Conservation (phyloP, 2,797 vertebrate genomes). For the Phrynocephalus forsythii region DNA sequence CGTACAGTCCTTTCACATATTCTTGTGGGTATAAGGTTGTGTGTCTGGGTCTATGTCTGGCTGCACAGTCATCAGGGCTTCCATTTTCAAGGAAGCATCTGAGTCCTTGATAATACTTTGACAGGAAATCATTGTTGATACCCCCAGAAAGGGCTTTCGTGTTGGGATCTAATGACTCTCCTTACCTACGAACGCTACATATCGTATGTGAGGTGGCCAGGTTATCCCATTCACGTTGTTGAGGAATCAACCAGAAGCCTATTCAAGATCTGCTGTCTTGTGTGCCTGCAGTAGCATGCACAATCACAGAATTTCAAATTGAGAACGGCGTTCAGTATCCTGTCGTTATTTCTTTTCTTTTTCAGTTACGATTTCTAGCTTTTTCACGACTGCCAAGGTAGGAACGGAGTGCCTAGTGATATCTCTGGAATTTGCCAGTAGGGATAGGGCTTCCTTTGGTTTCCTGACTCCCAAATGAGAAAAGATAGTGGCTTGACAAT, state of each 20-base stretch:
- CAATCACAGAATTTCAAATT: not conserved
- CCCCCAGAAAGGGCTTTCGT: not conserved
- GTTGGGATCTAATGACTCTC: not conserved
- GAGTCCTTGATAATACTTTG: slow-evolving; percentile 24
- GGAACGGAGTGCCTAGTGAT: too few species aligned
- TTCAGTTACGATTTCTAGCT: not conserved
- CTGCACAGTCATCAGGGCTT: slow-evolving; percentile 45
- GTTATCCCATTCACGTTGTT: rapidly evolving
- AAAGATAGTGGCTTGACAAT: not conserved
- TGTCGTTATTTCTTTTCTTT: not conserved
- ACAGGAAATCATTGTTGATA: slow-evolving; percentile 7
- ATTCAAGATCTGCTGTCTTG: not conserved
- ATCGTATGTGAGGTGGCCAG: slow-evolving; percentile 21
- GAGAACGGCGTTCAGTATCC: not conserved
- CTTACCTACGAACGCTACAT: not conserved
- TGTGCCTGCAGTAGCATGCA: not conserved
- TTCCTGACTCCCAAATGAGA: not conserved
- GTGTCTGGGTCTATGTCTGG: not conserved
- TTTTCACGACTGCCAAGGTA: not conserved
- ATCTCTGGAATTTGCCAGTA: not conserved
- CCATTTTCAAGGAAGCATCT: slow-evolving; percentile 5
- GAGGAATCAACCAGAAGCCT: not conserved
- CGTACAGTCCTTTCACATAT: not conserved
- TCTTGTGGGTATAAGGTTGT: not conserved
- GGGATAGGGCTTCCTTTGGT: not conserved